Evolutionary conservation across 2,888 invertebrate genomes (phyloP), one percentile per base, ranked within the genome.

Genomic region (Orchesellides sinensis): DNA sequence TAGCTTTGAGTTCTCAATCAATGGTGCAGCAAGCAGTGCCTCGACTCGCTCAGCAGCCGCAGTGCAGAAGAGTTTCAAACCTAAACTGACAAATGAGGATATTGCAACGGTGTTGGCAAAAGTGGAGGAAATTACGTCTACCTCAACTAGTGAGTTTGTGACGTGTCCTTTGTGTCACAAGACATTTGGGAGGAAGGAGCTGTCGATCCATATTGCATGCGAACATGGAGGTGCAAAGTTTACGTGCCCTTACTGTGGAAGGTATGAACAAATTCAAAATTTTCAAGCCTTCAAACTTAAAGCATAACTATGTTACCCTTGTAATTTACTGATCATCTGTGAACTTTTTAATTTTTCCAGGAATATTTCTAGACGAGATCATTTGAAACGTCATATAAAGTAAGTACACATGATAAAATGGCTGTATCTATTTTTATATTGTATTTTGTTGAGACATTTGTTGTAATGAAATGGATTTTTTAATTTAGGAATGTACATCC

Each of bases 141-240:
- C 6, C 0, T 19, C 78, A 17, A 78, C 61, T 6, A 70, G 78
- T 47, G 78, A 78, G 2, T 78, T 70, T 63, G 78, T 78, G 3
- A 63, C 74, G 25, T 83, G 83, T 70, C 75, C 75, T 2, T 40
- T 82, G 25, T 83, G 83, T 25, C 72, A 74, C 3, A 75, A 73
- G 32, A 82, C 49, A 32, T 83, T 81, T 69, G 56, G 63, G 10
- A 56, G 77, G 29, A 83, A 81, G 27, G 84, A 83, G 19, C 47
- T 86, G 23, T 59, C 84, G 6, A 49, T 74, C n/a, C 86, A 84
- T 23, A 75, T 84, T 52, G 54, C 81, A 19, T 52, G 49, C 25
- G 83, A 84, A 8, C 80, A 80, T 56, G 85, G 84, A 19, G 85
- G 86, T 14, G 83, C 85, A 2, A 83, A 83, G 23, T 87, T 87